A percentile compares a stretch with the other conserved stretches of the same genome.
These are phyloP conservation scores for Acropternis orthonyx DNA, from an alignment of 2,797 vertebrate genomes.

Conservation along the genomic window DNA sequence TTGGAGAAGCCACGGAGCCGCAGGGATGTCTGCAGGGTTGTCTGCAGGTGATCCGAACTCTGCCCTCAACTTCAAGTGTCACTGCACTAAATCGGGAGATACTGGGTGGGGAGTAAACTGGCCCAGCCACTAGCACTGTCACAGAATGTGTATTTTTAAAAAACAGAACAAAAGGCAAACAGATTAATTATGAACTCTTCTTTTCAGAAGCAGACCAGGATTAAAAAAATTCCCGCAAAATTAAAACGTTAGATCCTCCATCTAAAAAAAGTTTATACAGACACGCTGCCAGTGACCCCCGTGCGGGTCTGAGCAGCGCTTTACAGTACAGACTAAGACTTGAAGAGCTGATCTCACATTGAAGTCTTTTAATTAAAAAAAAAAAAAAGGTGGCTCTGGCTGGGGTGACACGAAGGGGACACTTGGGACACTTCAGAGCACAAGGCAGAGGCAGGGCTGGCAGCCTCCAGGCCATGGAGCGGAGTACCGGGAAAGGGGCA, in stretches of 20 bases:
- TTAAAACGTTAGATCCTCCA: slow-evolving; percentile 65
- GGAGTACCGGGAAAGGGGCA: slow-evolving; percentile 43
- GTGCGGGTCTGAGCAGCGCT: slow-evolving; percentile 57
- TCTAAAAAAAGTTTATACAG: slow-evolving; percentile 72
- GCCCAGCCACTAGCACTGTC: slow-evolving; percentile 62
- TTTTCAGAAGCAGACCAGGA: slow-evolving; percentile 59
- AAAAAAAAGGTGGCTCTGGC: slow-evolving; percentile 63
- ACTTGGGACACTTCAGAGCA: slow-evolving; percentile 64
- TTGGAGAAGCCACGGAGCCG: slow-evolving; percentile 20
- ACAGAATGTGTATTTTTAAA: slow-evolving; percentile 22
- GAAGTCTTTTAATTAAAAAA: slow-evolving; percentile 69
- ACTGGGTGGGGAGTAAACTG: neutral
- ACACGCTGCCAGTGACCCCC: slow-evolving; percentile 29
- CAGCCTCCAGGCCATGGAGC: slow-evolving; percentile 55
- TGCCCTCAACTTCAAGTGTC: slow-evolving; percentile 32
- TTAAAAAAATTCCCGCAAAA: slow-evolving; percentile 49
- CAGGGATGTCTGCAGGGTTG: neutral
- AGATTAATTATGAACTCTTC: slow-evolving; percentile 56
- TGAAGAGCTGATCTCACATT: slow-evolving; percentile 67
- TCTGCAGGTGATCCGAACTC: slow-evolving; percentile 8
- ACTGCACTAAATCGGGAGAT: neutral
- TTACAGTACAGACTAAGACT: slow-evolving; percentile 74
- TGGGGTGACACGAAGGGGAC: slow-evolving; percentile 61
- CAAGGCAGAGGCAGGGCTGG: slow-evolving; percentile 54
- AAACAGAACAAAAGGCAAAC: slow-evolving; percentile 57